Percentiles rank a stretch among this genome's conserved stretches.
phyloP scores from a whole-genome alignment of 2,113 vertebrate species.

The Sinocyclocheilus rhinocerous region DNA sequence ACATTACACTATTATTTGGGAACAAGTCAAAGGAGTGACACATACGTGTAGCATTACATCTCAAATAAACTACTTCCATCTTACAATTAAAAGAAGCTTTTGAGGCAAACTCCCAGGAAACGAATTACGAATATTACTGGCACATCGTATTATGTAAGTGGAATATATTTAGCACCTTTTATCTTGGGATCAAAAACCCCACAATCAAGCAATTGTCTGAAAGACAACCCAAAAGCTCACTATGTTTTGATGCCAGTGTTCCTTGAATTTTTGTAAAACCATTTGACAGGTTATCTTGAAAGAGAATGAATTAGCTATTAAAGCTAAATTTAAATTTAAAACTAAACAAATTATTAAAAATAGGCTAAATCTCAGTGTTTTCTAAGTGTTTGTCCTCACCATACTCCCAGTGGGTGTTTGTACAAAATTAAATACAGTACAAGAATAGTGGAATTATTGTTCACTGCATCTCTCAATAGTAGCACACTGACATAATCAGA shows the following conservation, averaged over 20 bases:
- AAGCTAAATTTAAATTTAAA: neutral
- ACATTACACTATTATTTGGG: neutral
- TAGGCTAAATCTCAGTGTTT: neutral
- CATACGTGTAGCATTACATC: neutral
- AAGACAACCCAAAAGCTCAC: neutral
- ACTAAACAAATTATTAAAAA: neutral
- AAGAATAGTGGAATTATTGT: neutral
- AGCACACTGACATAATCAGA: neutral
- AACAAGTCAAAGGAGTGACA: neutral
- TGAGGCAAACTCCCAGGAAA: neutral
- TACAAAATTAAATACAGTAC: neutral
- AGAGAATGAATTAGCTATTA: slow-evolving; percentile 1
- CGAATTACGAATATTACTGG: neutral
- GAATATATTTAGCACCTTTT: neutral
- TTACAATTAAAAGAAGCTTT: slow-evolving; percentile 26
- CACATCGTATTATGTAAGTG: neutral
- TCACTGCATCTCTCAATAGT: neutral
- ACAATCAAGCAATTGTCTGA: neutral
- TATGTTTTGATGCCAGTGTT: slow-evolving; percentile 1
- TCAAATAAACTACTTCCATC: neutral
- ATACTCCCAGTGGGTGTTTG: neutral
- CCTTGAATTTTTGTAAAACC: neutral
- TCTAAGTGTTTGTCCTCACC: neutral
- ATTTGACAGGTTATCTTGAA: slow-evolving; percentile 16
- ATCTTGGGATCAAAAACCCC: neutral